Conservation (phyloP, 2,888 invertebrate genomes). For the Ochropacha duplaris region DNA sequence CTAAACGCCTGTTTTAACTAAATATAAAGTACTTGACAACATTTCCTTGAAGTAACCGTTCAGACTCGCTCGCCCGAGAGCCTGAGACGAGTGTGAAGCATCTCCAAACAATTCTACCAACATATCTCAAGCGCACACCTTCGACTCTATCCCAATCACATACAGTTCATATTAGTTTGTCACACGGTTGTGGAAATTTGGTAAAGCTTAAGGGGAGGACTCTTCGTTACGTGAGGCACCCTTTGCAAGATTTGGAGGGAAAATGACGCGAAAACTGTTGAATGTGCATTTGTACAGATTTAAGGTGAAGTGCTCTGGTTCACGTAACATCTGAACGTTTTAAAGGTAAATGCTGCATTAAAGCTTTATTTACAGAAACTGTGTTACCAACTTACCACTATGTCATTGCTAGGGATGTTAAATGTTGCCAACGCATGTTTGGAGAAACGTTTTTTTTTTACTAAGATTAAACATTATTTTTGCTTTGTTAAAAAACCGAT, state of each 20-base stretch:
- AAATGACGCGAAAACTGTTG: slow-evolving; percentile 49
- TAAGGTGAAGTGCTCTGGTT: slow-evolving; percentile 1
- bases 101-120: slow-evolving; percentile 9
- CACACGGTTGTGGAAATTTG: background rate
- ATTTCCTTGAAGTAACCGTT: slow-evolving; percentile 34
- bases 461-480: no score
- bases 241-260: slow-evolving; percentile 27
- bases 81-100: slow-evolving; percentile 36
- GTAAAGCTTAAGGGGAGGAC: slow-evolving; percentile 31
- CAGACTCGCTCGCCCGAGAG: slow-evolving; percentile 31
- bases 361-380: background rate
- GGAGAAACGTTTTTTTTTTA: no score
- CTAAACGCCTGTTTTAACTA: slow-evolving; percentile 16
- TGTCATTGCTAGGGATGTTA: no score
- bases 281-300: slow-evolving; percentile 43
- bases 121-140: background rate
- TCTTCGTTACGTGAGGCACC: slow-evolving; percentile 45
- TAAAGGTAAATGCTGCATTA: background rate
- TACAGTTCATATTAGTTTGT: slow-evolving; percentile 14
- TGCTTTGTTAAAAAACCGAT: no score
- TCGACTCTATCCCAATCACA: background rate
- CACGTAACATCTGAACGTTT: background rate
- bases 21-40: slow-evolving; percentile 38
- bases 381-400: no score
- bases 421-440: no score